Evolutionary conservation across 2,797 vertebrate genomes (phyloP).

Genomic region (Pseudochaenichthys georgianus): DNA sequence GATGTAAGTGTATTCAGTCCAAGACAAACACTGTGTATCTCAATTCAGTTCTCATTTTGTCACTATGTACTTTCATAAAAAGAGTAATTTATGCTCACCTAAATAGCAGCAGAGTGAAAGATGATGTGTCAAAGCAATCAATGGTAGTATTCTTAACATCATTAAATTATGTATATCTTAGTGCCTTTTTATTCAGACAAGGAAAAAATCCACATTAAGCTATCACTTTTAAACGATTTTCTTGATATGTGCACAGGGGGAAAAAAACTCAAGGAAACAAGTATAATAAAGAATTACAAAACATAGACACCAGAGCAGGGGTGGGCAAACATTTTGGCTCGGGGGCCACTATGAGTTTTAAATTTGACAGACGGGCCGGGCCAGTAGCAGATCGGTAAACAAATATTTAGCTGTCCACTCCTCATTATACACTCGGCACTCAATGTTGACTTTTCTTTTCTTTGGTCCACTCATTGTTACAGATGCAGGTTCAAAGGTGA

Average conservation of each 20-base stretch:
- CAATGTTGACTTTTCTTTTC: no score
- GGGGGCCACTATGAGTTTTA: no score
- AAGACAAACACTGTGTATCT: constrained; percentile 80
- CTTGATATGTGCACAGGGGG: constrained; percentile 8
- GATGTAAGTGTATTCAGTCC: constrained; percentile 67
- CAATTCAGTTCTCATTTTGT: constrained; percentile 78
- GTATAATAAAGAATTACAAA: constrained; percentile 31
- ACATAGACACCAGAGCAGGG: constrained; percentile 14
- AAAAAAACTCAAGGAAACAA: constrained; percentile 12
- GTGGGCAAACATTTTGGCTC: no score
- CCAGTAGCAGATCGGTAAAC: no score
- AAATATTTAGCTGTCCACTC: no score
- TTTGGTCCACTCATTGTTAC: no score
- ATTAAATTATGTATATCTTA: constrained; percentile 8
- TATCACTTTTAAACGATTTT: background rate
- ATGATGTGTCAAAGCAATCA: constrained; percentile 42
- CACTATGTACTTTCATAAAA: constrained; percentile 73
- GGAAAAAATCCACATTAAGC: background rate
- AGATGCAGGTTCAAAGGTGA: no score
- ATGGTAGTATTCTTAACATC: constrained; percentile 1
- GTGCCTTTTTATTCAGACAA: constrained; percentile 8
- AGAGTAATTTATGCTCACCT: constrained; percentile 54
- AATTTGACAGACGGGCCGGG: no score
- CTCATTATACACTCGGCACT: no score
- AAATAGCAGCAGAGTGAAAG: constrained; percentile 43